Evolutionary conservation across 2,113 vertebrate species (phyloP), one percentile per base, ranked within the genome.

Genomic region (Hymenochirus boettgeri): DNA sequence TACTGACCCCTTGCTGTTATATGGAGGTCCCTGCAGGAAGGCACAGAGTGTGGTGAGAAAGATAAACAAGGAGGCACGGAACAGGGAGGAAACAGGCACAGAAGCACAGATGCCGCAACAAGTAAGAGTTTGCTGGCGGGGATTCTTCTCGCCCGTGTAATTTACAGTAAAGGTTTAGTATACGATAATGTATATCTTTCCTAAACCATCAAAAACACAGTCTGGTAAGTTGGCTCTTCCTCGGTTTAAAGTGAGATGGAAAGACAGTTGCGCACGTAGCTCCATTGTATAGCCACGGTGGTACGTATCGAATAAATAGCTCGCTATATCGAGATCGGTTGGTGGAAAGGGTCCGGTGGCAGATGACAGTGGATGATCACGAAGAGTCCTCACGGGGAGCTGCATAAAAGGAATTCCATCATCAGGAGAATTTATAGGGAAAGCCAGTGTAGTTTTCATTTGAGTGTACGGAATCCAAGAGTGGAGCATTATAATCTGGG

Each of bases 221-320:
- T 12, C 74, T 75, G 4, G 71, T 76, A 1, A 72, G 63, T 4
- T 70, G 63, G 45, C 79, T 74, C 2, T 78, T 71, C 76, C 82
- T 54, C 79, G 77, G 7, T 78, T 79, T 29, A 82, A 80, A 13
- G 80, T 80, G 71, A 85, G 76, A 54, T 80, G 81, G 70, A 70
- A 74, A 22, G 80, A 76, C 5, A 85, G 69, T 50, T 76, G 77
- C 23, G 82, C 79, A n/a, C 1, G 74, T 80, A n/a, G 71, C 76
- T 8, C 72, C 77, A 0, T 42, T 73, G 35, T 56, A 70, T 0
- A 6, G 2, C n/a, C 39, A 15, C 13, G 11, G 13, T n/a, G 39
- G n/a, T 15, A 42, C 5, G 3, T 6, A 42, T 42, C 3, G 29
- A 10, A 31, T 31, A 5, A 31, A n/a, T 31, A 10, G 29, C 13